These are phyloP conservation scores for Drosophila equinoxialis DNA, from an alignment of 1,140 invertebrate genomes.

Conservation along the genomic window DNA sequence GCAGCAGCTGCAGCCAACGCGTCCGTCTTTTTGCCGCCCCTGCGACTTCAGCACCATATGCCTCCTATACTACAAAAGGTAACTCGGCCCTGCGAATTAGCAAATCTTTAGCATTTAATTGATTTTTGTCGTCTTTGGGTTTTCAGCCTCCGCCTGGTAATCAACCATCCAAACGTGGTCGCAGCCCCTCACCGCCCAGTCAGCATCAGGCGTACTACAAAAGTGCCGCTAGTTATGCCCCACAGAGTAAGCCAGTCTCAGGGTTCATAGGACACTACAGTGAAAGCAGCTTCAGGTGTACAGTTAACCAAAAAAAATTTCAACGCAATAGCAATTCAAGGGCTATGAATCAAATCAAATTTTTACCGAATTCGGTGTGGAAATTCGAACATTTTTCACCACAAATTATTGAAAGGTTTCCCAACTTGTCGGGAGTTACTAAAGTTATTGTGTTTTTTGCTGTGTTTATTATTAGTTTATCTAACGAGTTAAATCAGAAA, in stretches of 20 bases:
- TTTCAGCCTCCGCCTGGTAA: constrained; percentile 54
- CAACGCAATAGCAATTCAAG: no score
- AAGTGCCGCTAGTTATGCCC: constrained; percentile 83
- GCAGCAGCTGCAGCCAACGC: constrained; percentile 43
- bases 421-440: no score
- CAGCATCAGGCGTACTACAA: constrained; percentile 78
- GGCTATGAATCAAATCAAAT: not conserved
- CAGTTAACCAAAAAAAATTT: not conserved
- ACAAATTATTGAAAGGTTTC: no score
- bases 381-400: no score
- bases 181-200: constrained; percentile 84
- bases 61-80: constrained; percentile 63
- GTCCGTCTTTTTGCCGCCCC: constrained; percentile 73
- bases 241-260: constrained; percentile 78
- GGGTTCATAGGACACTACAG: constrained; percentile 18
- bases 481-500: no score
- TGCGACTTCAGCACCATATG: constrained; percentile 69
- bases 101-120: not conserved
- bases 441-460: no score
- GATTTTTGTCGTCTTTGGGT: not conserved
- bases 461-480: no score
- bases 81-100: not conserved
- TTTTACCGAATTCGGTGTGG: no score
- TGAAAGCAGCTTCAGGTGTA: constrained; percentile 33
- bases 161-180: constrained; percentile 82